Evolutionary conservation across 2,113 vertebrate genomes (phyloP), one percentile per base, ranked within the genome.

Genomic region (Sciurus niger): DNA sequence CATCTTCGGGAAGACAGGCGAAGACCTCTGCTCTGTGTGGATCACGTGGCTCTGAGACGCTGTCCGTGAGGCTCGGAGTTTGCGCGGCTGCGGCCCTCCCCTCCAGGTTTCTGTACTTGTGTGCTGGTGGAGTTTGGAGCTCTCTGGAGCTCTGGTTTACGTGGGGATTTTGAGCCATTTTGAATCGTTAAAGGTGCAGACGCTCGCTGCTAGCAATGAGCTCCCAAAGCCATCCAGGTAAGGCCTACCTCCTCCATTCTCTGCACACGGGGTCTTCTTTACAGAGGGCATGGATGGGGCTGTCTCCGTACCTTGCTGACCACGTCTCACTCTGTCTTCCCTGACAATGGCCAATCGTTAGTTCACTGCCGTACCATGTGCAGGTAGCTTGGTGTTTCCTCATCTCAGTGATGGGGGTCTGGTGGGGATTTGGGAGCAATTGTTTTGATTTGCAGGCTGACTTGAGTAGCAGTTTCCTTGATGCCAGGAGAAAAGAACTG

Each of bases 211-310:
- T 89, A 98, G 98, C 98, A 93, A 99, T 99, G 99, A 99, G 98
- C 98, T 98, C 99, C 96, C 98, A 99, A 98, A 98, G 98, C 97
- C 99, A 98, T 95, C 98, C 98, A 98, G 99, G 99, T 99, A 98
- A 98, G 98, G 79, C 72, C 32, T 24, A 67, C 76, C 40, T 1
- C 84, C 40, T 86, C 30, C 9, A 18, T 17, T 70, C 53, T 53
- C 24, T 16, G 65, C n/a, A 74, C 2, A 2, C 34, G 14, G 34
- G 22, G 30, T 63, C n/a, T 30, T 18, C 65, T n/a, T 67, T 13
- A n/a, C 68, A 43, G 46, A 67, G 22, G 20, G 40, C 74, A 2
- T 13, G 32, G 28, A 51, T 14, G 24, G n/a, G 51, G 43, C 53
- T 4, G 8, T 16, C 55, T 3, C 13, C 11, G 10, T 16, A 18